Percentiles rank a stretch among this genome's conserved stretches.
These are phyloP conservation scores for Cossypha caffra DNA, from an alignment of 2,797 vertebrate genomes.

Conservation along the genomic window DNA sequence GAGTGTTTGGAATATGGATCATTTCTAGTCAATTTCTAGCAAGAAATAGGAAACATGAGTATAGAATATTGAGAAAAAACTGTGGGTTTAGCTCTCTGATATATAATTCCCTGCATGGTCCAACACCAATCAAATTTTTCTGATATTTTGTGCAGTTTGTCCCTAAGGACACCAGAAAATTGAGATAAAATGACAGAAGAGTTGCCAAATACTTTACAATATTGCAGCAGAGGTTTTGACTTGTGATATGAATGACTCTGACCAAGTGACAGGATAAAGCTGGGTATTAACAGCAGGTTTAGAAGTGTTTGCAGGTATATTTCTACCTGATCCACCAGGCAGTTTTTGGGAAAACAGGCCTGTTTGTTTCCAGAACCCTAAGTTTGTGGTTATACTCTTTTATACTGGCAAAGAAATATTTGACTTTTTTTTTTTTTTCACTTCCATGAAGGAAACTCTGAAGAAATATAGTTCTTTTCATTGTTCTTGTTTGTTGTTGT, in stretches of 20 bases:
- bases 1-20: neutral
- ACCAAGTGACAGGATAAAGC: neutral
- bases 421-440: neutral
- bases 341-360: neutral
- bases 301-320: neutral
- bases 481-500: neutral
- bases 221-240: neutral
- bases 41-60: neutral
- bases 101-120: neutral
- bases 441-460: neutral
- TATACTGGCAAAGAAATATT: neutral
- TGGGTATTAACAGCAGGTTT: neutral
- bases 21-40: neutral
- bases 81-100: neutral
- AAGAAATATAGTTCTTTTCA: neutral
- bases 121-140: neutral
- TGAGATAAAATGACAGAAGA: neutral
- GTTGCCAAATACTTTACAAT: neutral
- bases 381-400: neutral
- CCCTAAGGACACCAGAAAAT: neutral
- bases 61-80: neutral
- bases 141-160: neutral
- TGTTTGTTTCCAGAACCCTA: neutral
- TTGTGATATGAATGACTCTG: neutral
- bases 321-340: neutral